Evolutionary conservation across 2,113 vertebrate species (phyloP).

Genomic region (Heteronetta atricapilla): DNA sequence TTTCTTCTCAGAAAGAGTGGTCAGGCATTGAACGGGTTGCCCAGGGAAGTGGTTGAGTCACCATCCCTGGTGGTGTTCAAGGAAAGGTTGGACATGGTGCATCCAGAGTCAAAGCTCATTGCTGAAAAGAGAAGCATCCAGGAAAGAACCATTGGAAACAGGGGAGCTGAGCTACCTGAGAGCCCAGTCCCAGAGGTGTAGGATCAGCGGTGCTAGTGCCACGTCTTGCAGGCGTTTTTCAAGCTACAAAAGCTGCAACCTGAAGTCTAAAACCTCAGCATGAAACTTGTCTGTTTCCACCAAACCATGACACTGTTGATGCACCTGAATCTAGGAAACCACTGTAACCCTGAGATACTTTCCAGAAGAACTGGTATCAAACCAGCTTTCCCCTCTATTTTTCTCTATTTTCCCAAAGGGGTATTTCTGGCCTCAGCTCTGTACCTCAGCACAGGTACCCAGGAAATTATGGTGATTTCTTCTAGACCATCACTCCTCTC

Average conservation of each 20-base stretch:
- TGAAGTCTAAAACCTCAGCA: not conserved
- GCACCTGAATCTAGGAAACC: not conserved
- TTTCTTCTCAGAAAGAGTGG: no score
- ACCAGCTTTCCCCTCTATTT: not conserved
- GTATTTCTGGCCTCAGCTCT: not conserved
- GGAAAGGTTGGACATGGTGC: no score
- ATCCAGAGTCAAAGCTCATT: fast-evolving
- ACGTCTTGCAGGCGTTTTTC: not conserved
- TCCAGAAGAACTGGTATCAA: not conserved
- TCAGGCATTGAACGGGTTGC: no score
- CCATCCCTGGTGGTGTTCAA: no score
- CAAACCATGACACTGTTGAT: not conserved
- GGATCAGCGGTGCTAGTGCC: not conserved
- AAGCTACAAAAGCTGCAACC: not conserved
- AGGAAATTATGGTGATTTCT: not conserved
- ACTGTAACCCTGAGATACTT: not conserved
- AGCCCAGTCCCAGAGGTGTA: not conserved
- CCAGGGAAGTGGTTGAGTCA: no score
- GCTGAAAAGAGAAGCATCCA: not conserved
- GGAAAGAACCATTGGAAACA: not conserved
- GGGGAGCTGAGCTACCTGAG: not conserved
- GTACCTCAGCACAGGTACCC: not conserved
- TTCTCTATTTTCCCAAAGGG: no score
- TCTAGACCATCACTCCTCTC: not conserved
- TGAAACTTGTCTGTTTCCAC: not conserved